Evolutionary conservation across 2,797 vertebrate species (phyloP), one percentile per base, ranked within the genome.

Genomic region (Clarias laeviceps): DNA sequence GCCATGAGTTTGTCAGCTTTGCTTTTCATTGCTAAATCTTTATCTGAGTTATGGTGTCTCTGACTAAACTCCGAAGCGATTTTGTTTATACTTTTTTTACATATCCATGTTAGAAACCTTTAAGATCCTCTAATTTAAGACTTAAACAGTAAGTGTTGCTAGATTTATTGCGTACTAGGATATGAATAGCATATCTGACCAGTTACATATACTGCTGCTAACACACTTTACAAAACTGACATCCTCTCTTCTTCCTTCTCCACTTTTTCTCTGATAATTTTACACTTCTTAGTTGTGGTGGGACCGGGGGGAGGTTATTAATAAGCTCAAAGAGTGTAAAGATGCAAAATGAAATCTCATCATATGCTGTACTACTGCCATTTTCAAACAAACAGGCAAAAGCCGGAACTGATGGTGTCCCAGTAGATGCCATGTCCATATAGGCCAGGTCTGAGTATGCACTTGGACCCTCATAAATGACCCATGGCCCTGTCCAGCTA

Each of bases 331-430:
- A 94, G 40, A 99, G 92, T 0, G 97, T 98, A 90, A 99, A 99
- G 88, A 97, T 91, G 91, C 96, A 96, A 83, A 99, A 99, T 86
- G 97, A 97, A 91, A 99, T 97, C 89, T 98, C 96, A 27, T 99
- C 97, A 0, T 97, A 98, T 14, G 97, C 95, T 0, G 96, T 96
- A 56, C 85, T 91, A 0, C 70, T 85, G 20, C 98, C 98, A 0
- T 96, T 97, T 91, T 99, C 98, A 0, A 97, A 99, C 50, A 99
- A 92, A 88, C 97, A 99, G 82, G 95, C 98, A 0, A 99, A 98
- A 61, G 94, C 93, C 1, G 95, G 89, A 3, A 93, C 92, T 0
- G 93, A 92, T 3, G 91, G 84, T 5, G 86, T 88, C 0, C 92
- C 94, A 0, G 89, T 40, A 37, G 91, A 70, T 0, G 93, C 90